Base-by-base conservation (phyloP, 1,140 invertebrate species). In the Plodia interpunctella region DNA sequence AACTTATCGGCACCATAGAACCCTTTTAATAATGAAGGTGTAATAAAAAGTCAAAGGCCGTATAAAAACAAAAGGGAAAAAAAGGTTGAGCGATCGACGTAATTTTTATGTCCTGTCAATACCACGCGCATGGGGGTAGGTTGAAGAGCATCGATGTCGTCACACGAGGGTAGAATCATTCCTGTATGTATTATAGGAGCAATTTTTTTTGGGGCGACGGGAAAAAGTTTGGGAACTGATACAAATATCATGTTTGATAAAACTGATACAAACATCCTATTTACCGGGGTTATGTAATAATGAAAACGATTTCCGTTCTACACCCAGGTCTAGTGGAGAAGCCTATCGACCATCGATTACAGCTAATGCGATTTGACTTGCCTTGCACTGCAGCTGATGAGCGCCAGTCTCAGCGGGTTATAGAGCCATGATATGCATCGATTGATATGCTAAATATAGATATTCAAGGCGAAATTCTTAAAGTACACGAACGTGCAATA, bases 281-380 rank as follows among this genome's bases (percentile, higher is more conserved):
- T 25, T 25, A 25, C 6, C 2, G 6, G 21, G 21, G 21, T 6
- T 25, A 25, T 25, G 21, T 25, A 25, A 25, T 25, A 25, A 25
- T 17, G n/a, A 44, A 15, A 44, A 44, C 15, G 38, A 17, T 35
- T 44, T 0, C 5, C 38, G 15, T 15, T 44, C 15, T n/a, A n/a
- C n/a, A 2, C 0, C n/a, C 6, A 44, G 15, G 38, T 44, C 15
- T 17, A 44, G 38, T 10, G n/a, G 38, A 15, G 38, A 44, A 44
- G 38, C 68, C 68, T 66, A 78, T 69, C 65, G 69, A 62, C 66
- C 70, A 72, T 74, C 74, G 72, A 78, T 75, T 76, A 63, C 60
- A 59, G 65, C 60, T 83, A 83, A 83, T 83, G 72, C 73, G 78
- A 83, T 80, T 83, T 78, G 70, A 67, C 68, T 68, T 59, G 61